Evolutionary conservation across 2,888 invertebrate genomes (phyloP).

Genomic region (Acanthopleura granulata): DNA sequence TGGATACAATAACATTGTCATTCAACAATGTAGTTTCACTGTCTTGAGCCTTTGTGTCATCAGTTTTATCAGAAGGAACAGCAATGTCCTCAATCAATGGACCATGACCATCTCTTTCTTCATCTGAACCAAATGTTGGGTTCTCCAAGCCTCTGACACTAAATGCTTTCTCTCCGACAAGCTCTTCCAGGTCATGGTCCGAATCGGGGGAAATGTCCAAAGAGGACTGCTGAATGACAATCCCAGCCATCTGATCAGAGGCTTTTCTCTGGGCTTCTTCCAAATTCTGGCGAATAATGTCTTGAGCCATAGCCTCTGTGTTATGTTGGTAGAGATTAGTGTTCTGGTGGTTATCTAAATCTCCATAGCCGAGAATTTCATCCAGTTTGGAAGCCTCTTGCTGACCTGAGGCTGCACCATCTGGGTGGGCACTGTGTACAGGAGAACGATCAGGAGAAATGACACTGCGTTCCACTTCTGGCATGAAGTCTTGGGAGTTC

Average conservation of each 20-base stretch:
- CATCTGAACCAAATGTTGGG: not conserved
- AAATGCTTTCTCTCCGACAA: no score
- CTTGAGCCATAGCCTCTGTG: not conserved
- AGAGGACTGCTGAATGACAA: no score
- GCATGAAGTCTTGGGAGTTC: slow-evolving; percentile 1
- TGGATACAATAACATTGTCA: not conserved
- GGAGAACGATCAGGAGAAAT: not conserved
- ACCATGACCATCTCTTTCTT: not conserved
- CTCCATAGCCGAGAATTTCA: not conserved
- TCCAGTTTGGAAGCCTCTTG: not conserved
- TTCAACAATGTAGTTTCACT: not conserved
- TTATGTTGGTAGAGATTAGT: not conserved
- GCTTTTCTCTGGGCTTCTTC: not conserved
- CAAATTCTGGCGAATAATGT: not conserved
- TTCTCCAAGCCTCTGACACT: not conserved
- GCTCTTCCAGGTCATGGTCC: no score
- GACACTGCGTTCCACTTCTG: slow-evolving; percentile 1
- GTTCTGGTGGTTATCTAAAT: not conserved
- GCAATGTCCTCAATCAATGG: not conserved
- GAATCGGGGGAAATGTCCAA: no score
- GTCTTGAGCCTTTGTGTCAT: no score
- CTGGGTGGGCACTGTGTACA: not conserved
- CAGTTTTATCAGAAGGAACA: not conserved
- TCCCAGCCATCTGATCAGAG: not conserved
- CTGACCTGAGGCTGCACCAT: not conserved